Percentiles rank a stretch among this genome's conserved stretches.
These are phyloP conservation scores for Actinostola sp. DNA, from an alignment of 92 coral and sea anemone species.

Conservation along the genomic window DNA sequence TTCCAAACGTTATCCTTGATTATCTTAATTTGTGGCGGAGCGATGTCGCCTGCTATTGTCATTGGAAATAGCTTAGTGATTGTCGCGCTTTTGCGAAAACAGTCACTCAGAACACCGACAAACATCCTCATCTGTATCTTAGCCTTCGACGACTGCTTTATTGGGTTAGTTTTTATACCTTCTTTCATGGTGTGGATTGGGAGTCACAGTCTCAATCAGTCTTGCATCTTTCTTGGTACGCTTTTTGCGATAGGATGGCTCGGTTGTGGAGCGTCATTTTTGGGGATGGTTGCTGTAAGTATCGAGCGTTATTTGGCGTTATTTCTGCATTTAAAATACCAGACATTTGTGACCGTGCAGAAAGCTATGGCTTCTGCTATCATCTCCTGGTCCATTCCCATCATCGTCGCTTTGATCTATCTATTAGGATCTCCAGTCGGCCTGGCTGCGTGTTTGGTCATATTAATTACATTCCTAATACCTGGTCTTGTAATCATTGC, in stretches of 20 bases:
- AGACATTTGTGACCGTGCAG: background rate
- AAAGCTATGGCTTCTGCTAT: background rate
- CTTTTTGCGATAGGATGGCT: constrained; percentile 23
- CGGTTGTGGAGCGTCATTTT: constrained; percentile 21
- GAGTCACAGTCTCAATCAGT: background rate
- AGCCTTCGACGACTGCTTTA: constrained; percentile 51
- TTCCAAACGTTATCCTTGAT: constrained; percentile 1
- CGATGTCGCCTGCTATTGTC: constrained; percentile 8
- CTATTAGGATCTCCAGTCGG: constrained; percentile 8
- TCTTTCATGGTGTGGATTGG: constrained; percentile 27
- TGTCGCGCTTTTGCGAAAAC: constrained; percentile 32
- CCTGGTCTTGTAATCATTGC: constrained; percentile 19
- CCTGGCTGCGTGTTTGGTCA: background rate
- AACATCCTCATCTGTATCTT: constrained; percentile 56
- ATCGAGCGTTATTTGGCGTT: constrained; percentile 28
- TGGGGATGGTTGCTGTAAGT: constrained; percentile 24
- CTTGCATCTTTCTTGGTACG: constrained; percentile 9
- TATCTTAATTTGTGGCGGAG: background rate
- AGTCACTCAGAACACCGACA: constrained; percentile 38
- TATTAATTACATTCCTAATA: background rate
- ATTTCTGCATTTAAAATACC: constrained; percentile 18
- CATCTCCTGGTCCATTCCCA: background rate
- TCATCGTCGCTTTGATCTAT: background rate
- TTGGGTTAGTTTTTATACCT: constrained; percentile 50
- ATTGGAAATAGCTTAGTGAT: constrained; percentile 26